These are phyloP conservation scores for Hirudinaria manillensis DNA, from an alignment of 2,888 invertebrate species.

Conservation along the genomic window DNA sequence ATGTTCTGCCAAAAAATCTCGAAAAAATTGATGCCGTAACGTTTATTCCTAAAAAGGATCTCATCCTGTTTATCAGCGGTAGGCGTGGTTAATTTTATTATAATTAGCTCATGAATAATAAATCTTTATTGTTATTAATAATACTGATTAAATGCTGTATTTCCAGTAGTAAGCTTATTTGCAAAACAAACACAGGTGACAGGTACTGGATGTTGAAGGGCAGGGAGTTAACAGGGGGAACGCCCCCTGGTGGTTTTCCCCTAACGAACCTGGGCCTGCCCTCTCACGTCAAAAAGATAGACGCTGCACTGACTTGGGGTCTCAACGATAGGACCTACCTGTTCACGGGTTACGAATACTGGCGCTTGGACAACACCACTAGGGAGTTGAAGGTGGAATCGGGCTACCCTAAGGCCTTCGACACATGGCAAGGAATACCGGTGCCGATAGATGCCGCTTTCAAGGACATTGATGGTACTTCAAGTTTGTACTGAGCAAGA, in stretches of 20 bases:
- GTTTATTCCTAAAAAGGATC: not conserved
- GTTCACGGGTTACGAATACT: conserved; percentile 62
- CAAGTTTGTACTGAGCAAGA: no score
- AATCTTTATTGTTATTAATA: no score
- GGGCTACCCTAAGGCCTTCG: conserved; percentile 89
- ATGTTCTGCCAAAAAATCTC: conserved; percentile 17
- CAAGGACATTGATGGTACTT: conserved; percentile 54
- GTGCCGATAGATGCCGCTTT: conserved; percentile 85
- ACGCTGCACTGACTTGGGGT: conserved; percentile 77
- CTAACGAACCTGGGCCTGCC: conserved; percentile 77
- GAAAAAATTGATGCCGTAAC: conserved; percentile 27
- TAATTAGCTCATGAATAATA: no score
- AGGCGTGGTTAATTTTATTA: no score
- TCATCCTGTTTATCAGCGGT: no score
- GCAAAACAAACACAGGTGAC: conserved; percentile 5
- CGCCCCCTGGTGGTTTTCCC: conserved; percentile 54
- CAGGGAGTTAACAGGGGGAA: conserved; percentile 59
- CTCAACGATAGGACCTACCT: conserved; percentile 86
- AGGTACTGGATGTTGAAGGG: conserved; percentile 72
- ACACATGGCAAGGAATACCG: conserved; percentile 85
- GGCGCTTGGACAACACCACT: conserved; percentile 47
- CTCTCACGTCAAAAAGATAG: conserved; percentile 68
- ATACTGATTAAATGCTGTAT: no score
- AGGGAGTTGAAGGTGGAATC: conserved; percentile 62
- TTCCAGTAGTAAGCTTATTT: no score